A percentile compares a stretch with the other conserved stretches of the same genome.
phyloP scores from a whole-genome alignment of 2,888 invertebrate genomes.

The Alentia gelatinosa region DNA sequence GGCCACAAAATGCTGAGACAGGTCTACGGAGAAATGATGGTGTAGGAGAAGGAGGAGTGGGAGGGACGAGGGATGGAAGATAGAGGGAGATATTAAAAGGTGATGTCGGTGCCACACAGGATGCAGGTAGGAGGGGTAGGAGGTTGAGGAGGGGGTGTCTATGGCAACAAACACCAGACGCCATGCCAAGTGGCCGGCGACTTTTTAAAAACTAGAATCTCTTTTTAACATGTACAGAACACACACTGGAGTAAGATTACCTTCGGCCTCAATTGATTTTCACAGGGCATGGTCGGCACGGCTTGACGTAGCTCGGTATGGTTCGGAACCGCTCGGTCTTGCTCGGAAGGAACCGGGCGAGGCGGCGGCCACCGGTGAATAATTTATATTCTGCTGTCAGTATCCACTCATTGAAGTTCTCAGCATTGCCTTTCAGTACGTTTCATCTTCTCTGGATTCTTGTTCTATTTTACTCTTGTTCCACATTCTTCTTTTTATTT shows the following conservation, averaged over 20 bases:
- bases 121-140: background rate
- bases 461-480: too few relatives aligned
- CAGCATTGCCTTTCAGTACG: too few relatives aligned
- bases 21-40: background rate
- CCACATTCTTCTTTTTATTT: too few relatives aligned
- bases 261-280: background rate
- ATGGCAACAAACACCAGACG: background rate
- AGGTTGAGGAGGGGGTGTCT: background rate
- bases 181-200: background rate
- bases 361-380: too few relatives aligned
- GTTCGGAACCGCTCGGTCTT: too few relatives aligned
- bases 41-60: background rate
- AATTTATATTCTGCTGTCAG: too few relatives aligned
- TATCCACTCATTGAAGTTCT: too few relatives aligned
- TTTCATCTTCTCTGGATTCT: too few relatives aligned
- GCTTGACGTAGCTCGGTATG: background rate
- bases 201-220: background rate
- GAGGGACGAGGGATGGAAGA: background rate
- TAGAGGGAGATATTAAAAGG: background rate
- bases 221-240: background rate
- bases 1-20: background rate
- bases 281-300: background rate
- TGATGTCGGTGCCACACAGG: background rate
- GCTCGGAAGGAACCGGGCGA: too few relatives aligned
- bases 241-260: background rate